Evolutionary conservation across 2,113 vertebrate genomes (phyloP).

Genomic region (Cairina moschata): DNA sequence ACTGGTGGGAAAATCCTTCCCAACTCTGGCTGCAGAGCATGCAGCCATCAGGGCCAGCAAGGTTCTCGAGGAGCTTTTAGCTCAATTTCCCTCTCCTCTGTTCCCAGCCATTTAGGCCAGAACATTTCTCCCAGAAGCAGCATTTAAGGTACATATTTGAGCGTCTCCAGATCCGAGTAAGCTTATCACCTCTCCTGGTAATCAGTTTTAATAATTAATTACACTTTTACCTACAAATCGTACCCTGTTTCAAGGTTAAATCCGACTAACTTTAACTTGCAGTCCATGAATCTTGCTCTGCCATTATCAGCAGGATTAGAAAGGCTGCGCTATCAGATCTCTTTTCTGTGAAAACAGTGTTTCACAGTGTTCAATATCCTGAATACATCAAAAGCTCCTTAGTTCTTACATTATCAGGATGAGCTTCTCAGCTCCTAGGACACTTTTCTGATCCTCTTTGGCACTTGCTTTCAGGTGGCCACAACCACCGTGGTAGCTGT

Average conservation of each 20-base stretch:
- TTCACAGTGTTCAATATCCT: not conserved
- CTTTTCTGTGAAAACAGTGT: not conserved
- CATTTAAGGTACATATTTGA: not conserved
- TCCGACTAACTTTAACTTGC: not conserved
- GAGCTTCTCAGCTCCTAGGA: not conserved
- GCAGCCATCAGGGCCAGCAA: not conserved
- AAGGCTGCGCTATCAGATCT: not conserved
- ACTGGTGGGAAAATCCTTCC: not conserved
- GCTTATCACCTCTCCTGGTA: not conserved
- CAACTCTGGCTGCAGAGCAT: not conserved
- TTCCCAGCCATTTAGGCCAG: not conserved
- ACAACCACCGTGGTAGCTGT: fast-evolving
- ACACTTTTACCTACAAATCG: not conserved
- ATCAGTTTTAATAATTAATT: not conserved
- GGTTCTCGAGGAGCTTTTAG: not conserved
- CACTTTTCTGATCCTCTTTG: not conserved
- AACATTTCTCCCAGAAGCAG: not conserved
- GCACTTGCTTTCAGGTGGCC: not conserved
- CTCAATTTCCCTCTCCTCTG: not conserved
- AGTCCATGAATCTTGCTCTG: not conserved
- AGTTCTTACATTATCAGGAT: not conserved
- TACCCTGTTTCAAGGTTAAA: not conserved
- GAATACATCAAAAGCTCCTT: not conserved
- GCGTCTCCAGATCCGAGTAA: not conserved
- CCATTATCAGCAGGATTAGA: not conserved